These are phyloP conservation scores for Calyptommatus sinebrachiatus DNA, from an alignment of 2,113 vertebrate genomes.

Conservation along the genomic window DNA sequence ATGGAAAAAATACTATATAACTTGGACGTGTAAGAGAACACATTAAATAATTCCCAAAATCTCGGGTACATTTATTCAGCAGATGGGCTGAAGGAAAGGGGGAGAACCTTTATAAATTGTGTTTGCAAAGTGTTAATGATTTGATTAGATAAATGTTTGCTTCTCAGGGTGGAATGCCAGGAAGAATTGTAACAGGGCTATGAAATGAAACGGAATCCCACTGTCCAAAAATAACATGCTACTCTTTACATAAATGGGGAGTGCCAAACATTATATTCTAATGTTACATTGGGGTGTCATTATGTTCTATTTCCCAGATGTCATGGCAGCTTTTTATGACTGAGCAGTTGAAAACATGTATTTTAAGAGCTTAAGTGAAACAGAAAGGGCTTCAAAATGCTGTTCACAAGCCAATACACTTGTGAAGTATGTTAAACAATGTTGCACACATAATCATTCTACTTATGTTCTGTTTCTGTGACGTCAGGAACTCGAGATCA, in stretches of 20 bases:
- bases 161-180: slow-evolving; percentile 59
- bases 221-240: slow-evolving; percentile 53
- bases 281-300: slow-evolving; percentile 25
- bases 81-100: slow-evolving; percentile 25
- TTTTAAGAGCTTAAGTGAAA: slow-evolving; percentile 45
- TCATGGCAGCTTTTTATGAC: slow-evolving; percentile 27
- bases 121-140: slow-evolving; percentile 63
- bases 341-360: slow-evolving; percentile 42
- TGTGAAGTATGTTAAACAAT: background rate
- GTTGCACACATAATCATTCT: background rate
- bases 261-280: slow-evolving; percentile 10
- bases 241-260: slow-evolving; percentile 28
- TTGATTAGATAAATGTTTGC: slow-evolving; percentile 67
- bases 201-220: slow-evolving; percentile 46
- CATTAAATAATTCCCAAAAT: slow-evolving; percentile 45
- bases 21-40: slow-evolving; percentile 57
- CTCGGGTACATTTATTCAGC: slow-evolving; percentile 51
- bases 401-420: too few species aligned
- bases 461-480: background rate
- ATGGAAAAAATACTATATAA: slow-evolving; percentile 11
- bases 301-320: slow-evolving; percentile 44
- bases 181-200: slow-evolving; percentile 59
- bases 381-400: slow-evolving; percentile 34
- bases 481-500: background rate
- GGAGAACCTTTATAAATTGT: slow-evolving; percentile 44